Evolutionary conservation across 1,140 invertebrate genomes (phyloP).

Genomic region (Cherax destructor): DNA sequence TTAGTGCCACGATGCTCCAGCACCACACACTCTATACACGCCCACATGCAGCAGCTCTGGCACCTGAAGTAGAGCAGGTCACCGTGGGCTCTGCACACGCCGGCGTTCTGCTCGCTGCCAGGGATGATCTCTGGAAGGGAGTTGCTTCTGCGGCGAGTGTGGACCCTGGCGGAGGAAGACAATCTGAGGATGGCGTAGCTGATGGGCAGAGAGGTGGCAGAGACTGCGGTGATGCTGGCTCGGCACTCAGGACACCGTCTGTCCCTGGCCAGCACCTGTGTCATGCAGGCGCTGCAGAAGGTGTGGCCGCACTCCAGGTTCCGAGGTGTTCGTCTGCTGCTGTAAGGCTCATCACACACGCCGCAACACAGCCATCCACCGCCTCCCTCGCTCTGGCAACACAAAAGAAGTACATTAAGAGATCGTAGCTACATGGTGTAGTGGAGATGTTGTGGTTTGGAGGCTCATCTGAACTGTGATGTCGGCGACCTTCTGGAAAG

Average conservation of each 20-base stretch:
- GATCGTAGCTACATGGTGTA: too few species aligned
- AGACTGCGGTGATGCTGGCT: too few species aligned
- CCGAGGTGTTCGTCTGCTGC: slow-evolving; percentile 25
- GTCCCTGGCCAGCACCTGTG: slow-evolving; percentile 12
- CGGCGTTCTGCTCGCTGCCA: neutral
- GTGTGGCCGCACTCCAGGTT: slow-evolving; percentile 49
- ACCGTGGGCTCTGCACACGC: slow-evolving; percentile 32
- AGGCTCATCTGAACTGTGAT: too few species aligned
- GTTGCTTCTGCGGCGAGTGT: neutral
- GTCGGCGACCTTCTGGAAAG: too few species aligned
- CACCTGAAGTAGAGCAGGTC: slow-evolving; percentile 38
- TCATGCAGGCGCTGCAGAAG: slow-evolving; percentile 27
- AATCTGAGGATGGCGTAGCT: slow-evolving; percentile 5
- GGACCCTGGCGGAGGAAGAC: neutral
- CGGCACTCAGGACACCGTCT: too few species aligned
- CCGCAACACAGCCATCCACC: slow-evolving; percentile 5
- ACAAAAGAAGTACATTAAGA: too few species aligned
- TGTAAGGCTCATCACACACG: slow-evolving; percentile 38
- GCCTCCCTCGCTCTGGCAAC: slow-evolving; percentile 7
- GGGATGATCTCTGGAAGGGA: too few species aligned
- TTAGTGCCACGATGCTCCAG: slow-evolving; percentile 38
- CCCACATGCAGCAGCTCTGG: slow-evolving; percentile 50
- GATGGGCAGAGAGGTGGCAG: too few species aligned
- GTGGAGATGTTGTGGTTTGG: too few species aligned
- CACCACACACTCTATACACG: slow-evolving; percentile 24